Conservation (phyloP, 2,888 invertebrate genomes). For the Pachliopta kotzebuea region DNA sequence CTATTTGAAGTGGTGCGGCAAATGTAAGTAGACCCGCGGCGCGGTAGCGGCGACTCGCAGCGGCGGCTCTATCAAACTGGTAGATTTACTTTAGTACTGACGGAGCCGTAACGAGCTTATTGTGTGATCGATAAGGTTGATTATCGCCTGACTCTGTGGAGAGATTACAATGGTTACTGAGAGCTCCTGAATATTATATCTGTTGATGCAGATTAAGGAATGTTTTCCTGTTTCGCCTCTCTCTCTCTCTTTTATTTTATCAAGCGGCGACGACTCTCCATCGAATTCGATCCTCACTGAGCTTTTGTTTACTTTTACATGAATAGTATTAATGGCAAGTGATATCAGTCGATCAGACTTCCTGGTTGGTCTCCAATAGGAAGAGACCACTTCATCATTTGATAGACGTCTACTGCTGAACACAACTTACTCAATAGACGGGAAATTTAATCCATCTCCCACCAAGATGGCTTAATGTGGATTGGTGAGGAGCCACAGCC, state of each 20-base stretch:
- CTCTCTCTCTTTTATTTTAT: constrained; percentile 42
- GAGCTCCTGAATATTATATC: constrained; percentile 51
- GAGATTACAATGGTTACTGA: constrained; percentile 39
- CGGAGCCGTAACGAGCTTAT: constrained; percentile 44
- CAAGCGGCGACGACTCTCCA: background rate
- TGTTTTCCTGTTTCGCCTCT: constrained; percentile 51
- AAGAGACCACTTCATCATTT: too few species aligned
- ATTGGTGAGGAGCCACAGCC: too few species aligned
- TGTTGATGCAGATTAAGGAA: constrained; percentile 60
- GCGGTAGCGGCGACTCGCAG: constrained; percentile 28
- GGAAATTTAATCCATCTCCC: too few species aligned
- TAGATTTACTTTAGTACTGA: constrained; percentile 43
- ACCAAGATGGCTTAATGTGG: too few species aligned
- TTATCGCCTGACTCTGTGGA: constrained; percentile 40
- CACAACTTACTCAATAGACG: too few species aligned
- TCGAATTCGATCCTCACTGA: too few species aligned
- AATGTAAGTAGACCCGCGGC: constrained; percentile 40
- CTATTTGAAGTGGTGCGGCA: constrained; percentile 54
- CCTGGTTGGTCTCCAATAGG: too few species aligned
- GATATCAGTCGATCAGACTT: too few species aligned
- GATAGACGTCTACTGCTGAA: too few species aligned
- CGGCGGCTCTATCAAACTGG: constrained; percentile 51
- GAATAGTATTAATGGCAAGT: too few species aligned
- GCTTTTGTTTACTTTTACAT: too few species aligned
- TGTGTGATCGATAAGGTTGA: constrained; percentile 42